A percentile compares a stretch with the other conserved stretches of the same genome.
Evolutionary conservation across 2,113 vertebrate species (phyloP).

Genomic region (Corythornis vintsioides): DNA sequence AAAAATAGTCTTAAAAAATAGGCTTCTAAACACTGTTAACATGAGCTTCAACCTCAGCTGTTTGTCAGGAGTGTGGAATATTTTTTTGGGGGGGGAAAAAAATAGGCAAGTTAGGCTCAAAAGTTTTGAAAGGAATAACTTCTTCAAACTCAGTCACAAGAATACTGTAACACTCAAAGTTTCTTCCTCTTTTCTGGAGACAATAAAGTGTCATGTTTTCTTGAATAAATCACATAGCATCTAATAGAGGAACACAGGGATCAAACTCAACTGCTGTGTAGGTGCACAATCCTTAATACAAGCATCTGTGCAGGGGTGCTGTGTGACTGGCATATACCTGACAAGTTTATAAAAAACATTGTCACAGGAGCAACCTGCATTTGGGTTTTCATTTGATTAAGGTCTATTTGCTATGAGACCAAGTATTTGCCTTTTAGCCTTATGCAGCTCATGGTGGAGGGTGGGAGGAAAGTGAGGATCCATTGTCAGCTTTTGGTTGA

Average conservation of each 20-base stretch:
- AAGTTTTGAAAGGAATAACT: background rate
- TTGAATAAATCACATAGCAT: background rate
- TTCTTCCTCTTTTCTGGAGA: background rate
- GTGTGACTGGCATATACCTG: background rate
- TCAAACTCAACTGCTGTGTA: background rate
- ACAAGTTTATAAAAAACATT: background rate
- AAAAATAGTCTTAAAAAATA: conserved; percentile 15
- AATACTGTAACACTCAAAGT: background rate
- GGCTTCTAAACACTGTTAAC: background rate
- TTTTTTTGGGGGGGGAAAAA: background rate
- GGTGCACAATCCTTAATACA: background rate
- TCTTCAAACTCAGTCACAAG: background rate
- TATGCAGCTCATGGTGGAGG: background rate
- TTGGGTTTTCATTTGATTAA: background rate
- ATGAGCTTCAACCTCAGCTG: conserved; percentile 21
- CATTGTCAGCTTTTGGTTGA: background rate
- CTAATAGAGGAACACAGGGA: background rate
- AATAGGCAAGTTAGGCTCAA: background rate
- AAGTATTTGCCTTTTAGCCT: background rate
- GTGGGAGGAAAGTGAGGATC: background rate
- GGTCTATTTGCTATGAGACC: background rate
- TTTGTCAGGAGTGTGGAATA: conserved; percentile 18
- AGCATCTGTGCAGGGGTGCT: background rate
- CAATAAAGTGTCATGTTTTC: background rate
- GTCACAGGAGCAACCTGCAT: background rate